Conservation (phyloP, 2,888 invertebrate genomes). For the Zygaena filipendulae region DNA sequence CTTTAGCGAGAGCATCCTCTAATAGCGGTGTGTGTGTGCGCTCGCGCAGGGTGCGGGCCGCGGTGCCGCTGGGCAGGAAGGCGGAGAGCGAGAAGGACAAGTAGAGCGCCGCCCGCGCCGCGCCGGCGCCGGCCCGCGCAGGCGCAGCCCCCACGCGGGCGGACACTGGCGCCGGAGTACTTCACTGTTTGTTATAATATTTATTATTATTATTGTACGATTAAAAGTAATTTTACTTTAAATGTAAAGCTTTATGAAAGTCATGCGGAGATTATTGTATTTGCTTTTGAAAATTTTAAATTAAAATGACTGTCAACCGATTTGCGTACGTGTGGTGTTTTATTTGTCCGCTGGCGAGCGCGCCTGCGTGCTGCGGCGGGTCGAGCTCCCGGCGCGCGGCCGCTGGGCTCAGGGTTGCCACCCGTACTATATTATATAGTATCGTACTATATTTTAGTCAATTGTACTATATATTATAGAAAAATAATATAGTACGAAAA, state of each 20-base stretch:
- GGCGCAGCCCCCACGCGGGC: constrained; percentile 25
- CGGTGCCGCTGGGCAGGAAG: constrained; percentile 90
- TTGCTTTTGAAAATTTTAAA: constrained; percentile 70
- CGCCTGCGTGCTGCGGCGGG: neutral
- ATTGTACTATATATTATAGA: no score
- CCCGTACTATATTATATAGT: no score
- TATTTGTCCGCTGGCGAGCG: constrained; percentile 19
- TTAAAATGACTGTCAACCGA: constrained; percentile 62
- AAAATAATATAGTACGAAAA: no score
- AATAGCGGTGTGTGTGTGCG: no score
- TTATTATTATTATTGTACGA: constrained; percentile 60
- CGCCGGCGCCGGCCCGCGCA: neutral
- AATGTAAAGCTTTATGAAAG: constrained; percentile 67
- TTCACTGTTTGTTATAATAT: constrained; percentile 62
- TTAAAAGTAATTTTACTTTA: constrained; percentile 56
- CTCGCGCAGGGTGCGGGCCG: constrained; percentile 87
- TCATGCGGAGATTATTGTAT: constrained; percentile 66
- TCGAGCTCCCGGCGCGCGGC: no score
- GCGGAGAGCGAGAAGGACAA: constrained; percentile 86
- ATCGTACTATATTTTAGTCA: no score
- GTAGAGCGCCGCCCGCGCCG: constrained; percentile 54
- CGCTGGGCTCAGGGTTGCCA: no score
- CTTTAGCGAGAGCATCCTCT: no score
- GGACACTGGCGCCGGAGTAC: constrained; percentile 40
- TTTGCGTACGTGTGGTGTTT: constrained; percentile 22